Evolutionary conservation across 2,113 vertebrate genomes (phyloP).

Genomic region (Dermatemys mawii): DNA sequence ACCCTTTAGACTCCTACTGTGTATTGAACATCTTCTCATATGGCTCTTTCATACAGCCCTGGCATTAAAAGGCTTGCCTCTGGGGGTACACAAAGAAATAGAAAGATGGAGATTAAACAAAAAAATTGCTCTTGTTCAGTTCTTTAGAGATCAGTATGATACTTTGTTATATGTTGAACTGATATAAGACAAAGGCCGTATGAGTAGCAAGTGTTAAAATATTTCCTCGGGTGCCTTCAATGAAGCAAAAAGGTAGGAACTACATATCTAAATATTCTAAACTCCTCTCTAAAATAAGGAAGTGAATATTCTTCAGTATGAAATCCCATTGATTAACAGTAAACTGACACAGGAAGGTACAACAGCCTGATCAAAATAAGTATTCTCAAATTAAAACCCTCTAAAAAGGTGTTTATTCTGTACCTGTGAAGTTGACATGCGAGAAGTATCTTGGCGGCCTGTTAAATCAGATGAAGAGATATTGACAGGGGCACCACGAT

Average conservation of each 20-base stretch:
- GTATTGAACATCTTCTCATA: neutral
- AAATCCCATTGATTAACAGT: neutral
- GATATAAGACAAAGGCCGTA: neutral
- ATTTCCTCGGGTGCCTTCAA: neutral
- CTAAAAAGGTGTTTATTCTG: neutral
- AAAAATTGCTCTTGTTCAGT: neutral
- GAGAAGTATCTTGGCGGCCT: slow-evolving; percentile 93
- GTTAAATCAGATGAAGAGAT: slow-evolving; percentile 94
- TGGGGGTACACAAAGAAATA: neutral
- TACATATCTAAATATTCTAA: neutral
- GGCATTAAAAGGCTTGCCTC: neutral
- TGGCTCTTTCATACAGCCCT: neutral
- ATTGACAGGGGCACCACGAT: slow-evolving; percentile 93
- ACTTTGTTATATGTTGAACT: neutral
- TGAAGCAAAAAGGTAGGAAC: neutral
- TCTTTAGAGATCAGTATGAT: neutral
- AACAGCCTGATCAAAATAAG: neutral
- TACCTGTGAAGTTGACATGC: slow-evolving; percentile 99
- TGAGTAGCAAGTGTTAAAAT: neutral
- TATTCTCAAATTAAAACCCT: neutral
- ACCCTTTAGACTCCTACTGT: neutral
- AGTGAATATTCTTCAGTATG: neutral
- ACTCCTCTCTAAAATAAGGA: neutral
- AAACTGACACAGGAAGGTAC: neutral
- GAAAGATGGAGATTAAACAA: neutral